Base-by-base conservation (phyloP, 1,140 invertebrate genomes). In the Lepidotrigona ventralis region DNA sequence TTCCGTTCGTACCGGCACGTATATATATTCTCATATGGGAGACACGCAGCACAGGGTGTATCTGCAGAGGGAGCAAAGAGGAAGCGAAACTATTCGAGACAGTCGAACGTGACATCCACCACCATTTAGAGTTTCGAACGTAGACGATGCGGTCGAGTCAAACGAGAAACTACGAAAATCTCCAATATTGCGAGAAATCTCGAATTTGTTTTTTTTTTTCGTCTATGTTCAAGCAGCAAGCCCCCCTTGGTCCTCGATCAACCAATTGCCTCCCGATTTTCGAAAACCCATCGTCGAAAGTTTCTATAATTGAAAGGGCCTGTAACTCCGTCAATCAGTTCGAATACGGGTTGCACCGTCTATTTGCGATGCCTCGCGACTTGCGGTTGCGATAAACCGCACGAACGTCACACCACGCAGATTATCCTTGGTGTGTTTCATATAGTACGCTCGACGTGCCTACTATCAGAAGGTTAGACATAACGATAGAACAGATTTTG, bases 351-450 rank as follows among this genome's bases (percentile, higher is more conserved):
- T 90, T 89, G 89, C 85, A 86, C 39, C 87, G 91, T 89, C 91
- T 91, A 90, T 91, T 91, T 89, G 88, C 85, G 85, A 90, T 83
- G 86, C 86, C 85, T 86, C 89, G 84, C 84, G 86, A 91, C 89
- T 91, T 86, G 91, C 74, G 90, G 91, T 91, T 90, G 89, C 90
- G 86, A 91, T 88, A 91, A 91, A 92, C 91, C 91, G 76, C 91
- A 91, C 79, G 54, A 74, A 89, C 88, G 89, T 92, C 91, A 91
- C 85, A 88, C 81, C 73, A n/a, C 66, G 75, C 58, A 77, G 87
- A 78, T 88, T 77, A 90, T 90, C 88, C 90, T 90, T 92, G 91
- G 91, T 87, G 87, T 87, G 86, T 91, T 88, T 88, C 91, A 78
- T 88, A 81, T 56, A 58, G 66, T 79, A 66, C 63, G 26, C 81